A percentile compares a stretch with the other conserved stretches of the same genome.
These are phyloP conservation scores for Egretta garzetta DNA, from an alignment of 2,113 vertebrate genomes.

Conservation along the genomic window DNA sequence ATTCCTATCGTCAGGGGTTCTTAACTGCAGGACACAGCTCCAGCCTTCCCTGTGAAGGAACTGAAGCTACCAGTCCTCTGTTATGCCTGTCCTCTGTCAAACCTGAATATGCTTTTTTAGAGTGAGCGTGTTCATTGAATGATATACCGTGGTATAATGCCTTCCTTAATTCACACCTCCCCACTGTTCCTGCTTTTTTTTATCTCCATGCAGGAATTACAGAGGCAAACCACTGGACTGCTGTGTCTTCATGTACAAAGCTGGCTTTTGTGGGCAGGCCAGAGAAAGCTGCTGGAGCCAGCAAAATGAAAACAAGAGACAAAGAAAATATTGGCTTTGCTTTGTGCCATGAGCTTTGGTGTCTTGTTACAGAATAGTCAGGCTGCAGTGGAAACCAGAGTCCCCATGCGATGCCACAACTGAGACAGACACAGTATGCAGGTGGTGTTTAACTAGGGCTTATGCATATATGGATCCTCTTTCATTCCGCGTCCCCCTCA, in stretches of 20 bases:
- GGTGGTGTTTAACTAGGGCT: not conserved
- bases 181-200: not conserved
- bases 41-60: not conserved
- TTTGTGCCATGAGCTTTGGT: not conserved
- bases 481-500: not conserved
- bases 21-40: not conserved
- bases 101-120: not conserved
- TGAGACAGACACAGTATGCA: not conserved
- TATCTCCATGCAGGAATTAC: not conserved
- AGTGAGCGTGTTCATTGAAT: not conserved
- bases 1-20: not conserved
- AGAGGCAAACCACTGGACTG: not conserved
- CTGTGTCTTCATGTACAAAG: not conserved
- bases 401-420: not conserved
- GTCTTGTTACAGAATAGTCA: not conserved
- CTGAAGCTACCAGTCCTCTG: not conserved
- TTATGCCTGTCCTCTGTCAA: not conserved
- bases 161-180: not conserved
- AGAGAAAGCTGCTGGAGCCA: not conserved
- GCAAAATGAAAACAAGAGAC: not conserved
- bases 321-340: conserved; percentile 3
- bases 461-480: not conserved
- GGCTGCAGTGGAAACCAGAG: not conserved
- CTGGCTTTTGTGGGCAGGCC: not conserved
- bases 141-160: not conserved